Evolutionary conservation across 2,888 invertebrate species (phyloP).

Genomic region (Nasonovia ribisnigri): DNA sequence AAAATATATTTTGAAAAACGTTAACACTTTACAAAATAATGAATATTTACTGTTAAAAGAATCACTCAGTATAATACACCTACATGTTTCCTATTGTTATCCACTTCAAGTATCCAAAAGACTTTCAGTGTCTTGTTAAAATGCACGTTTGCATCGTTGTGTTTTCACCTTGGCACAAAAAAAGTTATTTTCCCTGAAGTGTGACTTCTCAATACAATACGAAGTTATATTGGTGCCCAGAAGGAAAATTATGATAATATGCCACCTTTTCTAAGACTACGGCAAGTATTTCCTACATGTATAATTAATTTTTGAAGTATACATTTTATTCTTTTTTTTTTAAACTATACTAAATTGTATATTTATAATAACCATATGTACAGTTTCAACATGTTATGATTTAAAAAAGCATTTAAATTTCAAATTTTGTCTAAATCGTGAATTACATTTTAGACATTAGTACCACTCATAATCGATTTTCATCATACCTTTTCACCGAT

Average conservation of each 20-base stretch:
- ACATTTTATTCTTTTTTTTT: background rate
- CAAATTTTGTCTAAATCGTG: too few species aligned
- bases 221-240: background rate
- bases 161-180: background rate
- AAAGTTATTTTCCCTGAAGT: background rate
- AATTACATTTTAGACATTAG: too few species aligned
- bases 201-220: background rate
- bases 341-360: background rate
- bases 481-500: too few species aligned
- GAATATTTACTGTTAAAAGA: background rate
- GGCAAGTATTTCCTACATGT: background rate
- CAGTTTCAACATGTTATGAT: background rate
- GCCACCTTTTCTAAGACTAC: background rate
- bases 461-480: too few species aligned
- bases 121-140: background rate
- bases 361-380: background rate
- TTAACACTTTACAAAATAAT: background rate
- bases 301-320: background rate
- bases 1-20: background rate
- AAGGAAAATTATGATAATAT: background rate
- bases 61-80: background rate
- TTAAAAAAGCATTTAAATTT: background rate
- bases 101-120: background rate
- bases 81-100: background rate
- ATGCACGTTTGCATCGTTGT: background rate